Evolutionary conservation across 2,797 vertebrate genomes (phyloP), one percentile per base, ranked within the genome.

Genomic region (Coregonus sp.): DNA sequence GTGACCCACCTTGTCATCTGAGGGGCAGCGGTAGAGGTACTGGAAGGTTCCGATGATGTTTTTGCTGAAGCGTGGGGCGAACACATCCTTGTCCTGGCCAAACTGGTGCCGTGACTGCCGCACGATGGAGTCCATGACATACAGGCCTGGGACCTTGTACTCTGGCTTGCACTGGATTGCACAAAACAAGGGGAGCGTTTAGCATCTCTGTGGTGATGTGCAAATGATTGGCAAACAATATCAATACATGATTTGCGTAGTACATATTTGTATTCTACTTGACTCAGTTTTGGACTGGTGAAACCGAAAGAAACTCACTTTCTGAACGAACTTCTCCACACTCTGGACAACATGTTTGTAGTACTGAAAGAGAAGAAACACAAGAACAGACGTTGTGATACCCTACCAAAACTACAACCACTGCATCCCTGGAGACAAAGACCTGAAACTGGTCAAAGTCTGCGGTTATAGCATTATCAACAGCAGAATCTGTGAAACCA

Each of bases 261-360:
- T 9, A 40, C 40, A 40, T 6, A 40, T 40, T 40, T 40, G 9
- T 47, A 47, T 47, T 47, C 40, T 47, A 47, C 40, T 47, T 47
- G 9, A 47, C 40, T 47, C 40, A 9, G 9, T 47, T 47, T 47
- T 33, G 31, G 9, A 47, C 40, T 59, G 7, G n/a, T n/a, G n/a
- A 20, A 61, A 61, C 4, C 40, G 4, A 67, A 14, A 67, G 3
- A 31, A 31, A 90, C 94, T 93, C 90, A 99, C 98, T 95, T 98
- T 99, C 77, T 98, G 98, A 93, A 99, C 95, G 84, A 99, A 99
- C 89, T 99, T 99, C 90, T 99, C 98, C 90, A 99, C 98, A 77
- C 98, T 99, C 90, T 99, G 98, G 84, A 99, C 98, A 84, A 99
- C 98, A 66, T 99, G 98, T 82, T 99, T 99, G 96, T 99, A 99